Evolutionary conservation across 2,888 invertebrate species (phyloP), one percentile per base, ranked within the genome.

Genomic region (Chesias legatella): DNA sequence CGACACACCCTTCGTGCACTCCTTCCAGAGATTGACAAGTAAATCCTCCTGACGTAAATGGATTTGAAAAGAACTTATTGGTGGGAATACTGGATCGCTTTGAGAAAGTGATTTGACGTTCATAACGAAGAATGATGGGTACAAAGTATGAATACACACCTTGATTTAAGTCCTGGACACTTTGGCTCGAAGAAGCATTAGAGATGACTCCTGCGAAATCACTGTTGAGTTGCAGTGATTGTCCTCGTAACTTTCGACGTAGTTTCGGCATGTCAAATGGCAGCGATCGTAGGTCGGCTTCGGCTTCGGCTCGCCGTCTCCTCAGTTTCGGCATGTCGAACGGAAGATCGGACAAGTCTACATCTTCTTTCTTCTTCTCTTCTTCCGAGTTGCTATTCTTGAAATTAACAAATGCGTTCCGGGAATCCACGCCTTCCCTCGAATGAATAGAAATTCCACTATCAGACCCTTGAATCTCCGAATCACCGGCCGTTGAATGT

Each of bases 241-340:
- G 84, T 50, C 92, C 92, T 52, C 95, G 90, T 60, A 95, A 79
- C 51, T 95, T 91, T 35, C 95, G 88, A 48, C 95, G 90, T 42
- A 96, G 82, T 79, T 96, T 96, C 20, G 96, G 96, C 96, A 96
- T 96, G 73, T 96, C 96, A 73, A 96, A 96, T 40, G 96, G 96
- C 67, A 96, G 89, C 71, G 96, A 92, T 51, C 94, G 90, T 34
- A 95, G 83, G 70, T 96, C 95, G 27, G 95, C 94, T 54, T 94
- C 94, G 36, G 94, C 94, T 63, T 93, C 92, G 58, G 92, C 90
- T 43, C 92, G 80, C 61, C 93, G 90, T 49, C 95, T 89, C 42
- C 95, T 89, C 53, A 96, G 78, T 74, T 96, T 96, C 32, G 96
- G 96, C 95, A 96, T 96, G 63, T 96, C 95, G 63, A 96, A 96